Evolutionary conservation across 1,140 invertebrate genomes (phyloP).

Genomic region (Philotrypesis tridentata): DNA sequence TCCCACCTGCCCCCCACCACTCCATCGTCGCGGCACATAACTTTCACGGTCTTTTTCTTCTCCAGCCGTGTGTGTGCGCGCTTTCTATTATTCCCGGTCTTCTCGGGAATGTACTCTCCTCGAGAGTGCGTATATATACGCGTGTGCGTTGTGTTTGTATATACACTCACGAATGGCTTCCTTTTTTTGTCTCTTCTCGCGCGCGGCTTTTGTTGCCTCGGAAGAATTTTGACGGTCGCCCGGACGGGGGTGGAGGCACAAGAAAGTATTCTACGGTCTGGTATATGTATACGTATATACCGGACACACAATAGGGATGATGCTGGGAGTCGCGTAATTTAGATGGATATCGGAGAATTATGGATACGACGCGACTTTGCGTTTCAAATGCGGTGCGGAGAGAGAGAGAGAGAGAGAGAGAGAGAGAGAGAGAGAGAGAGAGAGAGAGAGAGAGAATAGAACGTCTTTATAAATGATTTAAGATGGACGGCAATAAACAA

Average conservation of each 20-base stretch:
- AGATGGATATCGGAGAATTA: slow-evolving; percentile 38
- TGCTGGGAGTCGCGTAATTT: slow-evolving; percentile 24
- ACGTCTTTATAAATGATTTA: not conserved
- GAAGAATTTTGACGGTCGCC: slow-evolving; percentile 30
- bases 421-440: too few species aligned
- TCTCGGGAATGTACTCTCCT: not conserved
- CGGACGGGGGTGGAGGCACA: slow-evolving; percentile 10
- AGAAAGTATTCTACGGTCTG: not conserved
- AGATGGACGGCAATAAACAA: slow-evolving; percentile 5
- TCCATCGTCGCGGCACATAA: slow-evolving; percentile 47
- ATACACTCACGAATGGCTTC: not conserved
- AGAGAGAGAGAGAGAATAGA: too few species aligned
- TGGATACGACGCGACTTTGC: slow-evolving; percentile 5
- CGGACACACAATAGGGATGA: slow-evolving; percentile 13
- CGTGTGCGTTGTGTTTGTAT: too few species aligned
- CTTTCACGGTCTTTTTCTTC: slow-evolving; percentile 22
- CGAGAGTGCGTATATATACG: too few species aligned
- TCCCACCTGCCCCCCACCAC: slow-evolving; percentile 54
- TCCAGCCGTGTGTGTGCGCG: not conserved
- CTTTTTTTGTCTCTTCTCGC: slow-evolving; percentile 21
- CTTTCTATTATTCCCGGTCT: not conserved
- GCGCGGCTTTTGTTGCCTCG: slow-evolving; percentile 15
- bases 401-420: too few species aligned
- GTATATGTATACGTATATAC: not conserved
- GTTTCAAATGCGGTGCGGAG: slow-evolving; percentile 21